Evolutionary conservation across 2,797 vertebrate species (phyloP).

Genomic region (Furcifer pardalis): DNA sequence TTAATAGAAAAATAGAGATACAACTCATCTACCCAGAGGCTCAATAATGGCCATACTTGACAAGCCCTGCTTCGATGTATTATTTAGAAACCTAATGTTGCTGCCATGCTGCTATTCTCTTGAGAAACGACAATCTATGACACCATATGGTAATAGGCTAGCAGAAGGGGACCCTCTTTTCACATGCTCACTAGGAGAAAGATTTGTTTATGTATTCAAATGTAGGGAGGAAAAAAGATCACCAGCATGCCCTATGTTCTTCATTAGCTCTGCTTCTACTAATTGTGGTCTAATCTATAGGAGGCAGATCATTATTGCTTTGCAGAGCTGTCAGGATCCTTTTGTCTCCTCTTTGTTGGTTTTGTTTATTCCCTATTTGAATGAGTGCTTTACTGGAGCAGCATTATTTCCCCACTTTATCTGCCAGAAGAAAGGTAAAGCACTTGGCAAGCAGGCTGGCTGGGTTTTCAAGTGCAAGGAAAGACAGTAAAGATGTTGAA

Average conservation of each 20-base stretch:
- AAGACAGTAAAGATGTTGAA: conserved; percentile 5
- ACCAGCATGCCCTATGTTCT: conserved; percentile 37
- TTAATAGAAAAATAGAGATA: conserved; percentile 57
- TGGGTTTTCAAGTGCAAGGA: background rate
- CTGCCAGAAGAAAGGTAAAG: background rate
- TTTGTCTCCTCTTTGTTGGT: conserved; percentile 28
- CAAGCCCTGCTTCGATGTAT: conserved; percentile 66
- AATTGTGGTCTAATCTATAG: conserved; percentile 46
- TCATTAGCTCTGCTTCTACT: conserved; percentile 43
- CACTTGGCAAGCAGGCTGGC: background rate
- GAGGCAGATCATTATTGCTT: conserved; percentile 52
- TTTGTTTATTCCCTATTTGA: conserved; percentile 23
- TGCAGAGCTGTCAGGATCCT: conserved; percentile 51
- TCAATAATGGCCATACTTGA: conserved; percentile 52
- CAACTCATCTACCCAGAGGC: conserved; percentile 46
- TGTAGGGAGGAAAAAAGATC: conserved; percentile 8
- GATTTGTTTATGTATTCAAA: conserved; percentile 42
- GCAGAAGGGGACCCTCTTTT: background rate
- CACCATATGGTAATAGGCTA: conserved; percentile 23
- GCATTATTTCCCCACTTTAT: conserved; percentile 21
- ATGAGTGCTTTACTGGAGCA: conserved; percentile 13
- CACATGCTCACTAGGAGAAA: background rate
- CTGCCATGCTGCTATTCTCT: conserved; percentile 44
- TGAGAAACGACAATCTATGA: conserved; percentile 31
- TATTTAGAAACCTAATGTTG: conserved; percentile 57